Conservation (phyloP, 2,113 vertebrate genomes). For the Scolopax mira region DNA sequence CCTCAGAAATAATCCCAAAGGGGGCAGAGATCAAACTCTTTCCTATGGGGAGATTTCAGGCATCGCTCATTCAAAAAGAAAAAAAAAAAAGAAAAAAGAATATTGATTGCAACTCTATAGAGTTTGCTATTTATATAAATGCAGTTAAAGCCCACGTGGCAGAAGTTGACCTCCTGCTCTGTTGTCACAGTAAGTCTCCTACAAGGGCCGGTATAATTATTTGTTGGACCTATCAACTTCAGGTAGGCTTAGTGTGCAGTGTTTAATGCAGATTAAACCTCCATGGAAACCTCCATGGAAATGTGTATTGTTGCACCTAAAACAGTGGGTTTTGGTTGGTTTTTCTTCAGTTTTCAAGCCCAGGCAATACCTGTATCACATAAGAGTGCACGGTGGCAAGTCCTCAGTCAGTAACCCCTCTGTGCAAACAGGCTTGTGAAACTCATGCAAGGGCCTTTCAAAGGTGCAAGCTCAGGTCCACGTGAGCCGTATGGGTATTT, state of each 20-base stretch:
- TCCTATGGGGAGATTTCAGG: background rate
- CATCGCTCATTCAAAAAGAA: background rate
- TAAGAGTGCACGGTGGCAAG: background rate
- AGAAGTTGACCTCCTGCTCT: background rate
- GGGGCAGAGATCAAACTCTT: background rate
- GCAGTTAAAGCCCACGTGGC: background rate
- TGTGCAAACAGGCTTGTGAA: background rate
- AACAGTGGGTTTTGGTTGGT: background rate
- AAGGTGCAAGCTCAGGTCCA: background rate
- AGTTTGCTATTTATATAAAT: background rate
- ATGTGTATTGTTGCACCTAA: background rate
- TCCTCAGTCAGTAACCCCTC: background rate
- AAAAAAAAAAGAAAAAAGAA: background rate
- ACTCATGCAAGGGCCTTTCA: background rate
- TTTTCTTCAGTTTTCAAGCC: background rate
- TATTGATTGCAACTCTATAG: background rate
- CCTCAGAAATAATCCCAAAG: background rate
- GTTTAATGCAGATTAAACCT: background rate
- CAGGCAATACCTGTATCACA: accelerated
- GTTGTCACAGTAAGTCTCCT: background rate
- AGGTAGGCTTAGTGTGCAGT: background rate
- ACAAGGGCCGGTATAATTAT: background rate
- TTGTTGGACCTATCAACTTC: background rate
- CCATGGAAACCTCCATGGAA: background rate
- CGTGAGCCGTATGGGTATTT: background rate